A percentile compares a stretch with the other conserved stretches of the same genome.
phyloP scores from a whole-genome alignment of 2,113 vertebrate genomes.

The Heptranchias perlo region DNA sequence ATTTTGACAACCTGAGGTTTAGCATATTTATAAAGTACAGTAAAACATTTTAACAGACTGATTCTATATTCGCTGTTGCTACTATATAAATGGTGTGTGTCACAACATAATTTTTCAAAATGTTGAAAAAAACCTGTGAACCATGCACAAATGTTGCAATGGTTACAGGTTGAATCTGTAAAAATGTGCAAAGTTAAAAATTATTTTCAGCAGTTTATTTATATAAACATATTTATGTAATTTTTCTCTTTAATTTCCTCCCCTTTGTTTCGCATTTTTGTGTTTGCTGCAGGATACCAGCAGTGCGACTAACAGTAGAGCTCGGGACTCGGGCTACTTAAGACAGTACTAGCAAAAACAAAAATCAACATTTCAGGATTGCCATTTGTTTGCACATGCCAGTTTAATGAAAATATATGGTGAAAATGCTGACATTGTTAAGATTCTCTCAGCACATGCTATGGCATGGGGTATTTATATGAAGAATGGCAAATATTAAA shows the following conservation, averaged over 20 bases:
- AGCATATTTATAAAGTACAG: background rate
- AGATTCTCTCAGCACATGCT: background rate
- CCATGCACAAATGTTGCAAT: background rate
- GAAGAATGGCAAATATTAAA: background rate
- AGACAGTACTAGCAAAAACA: background rate
- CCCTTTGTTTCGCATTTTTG: background rate
- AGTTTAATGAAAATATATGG: background rate
- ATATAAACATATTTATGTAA: background rate
- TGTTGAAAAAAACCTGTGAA: background rate
- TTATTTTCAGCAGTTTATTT: background rate
- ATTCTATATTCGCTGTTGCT: background rate
- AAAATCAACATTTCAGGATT: background rate
- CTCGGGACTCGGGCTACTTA: background rate
- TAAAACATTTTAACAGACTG: background rate
- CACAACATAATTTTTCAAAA: background rate
- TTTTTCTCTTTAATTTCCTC: background rate
- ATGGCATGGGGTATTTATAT: background rate
- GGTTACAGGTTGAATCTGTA: background rate
- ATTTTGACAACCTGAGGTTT: background rate
- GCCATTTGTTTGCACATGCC: background rate
- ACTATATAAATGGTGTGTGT: background rate
- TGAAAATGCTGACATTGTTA: slow-evolving; percentile 1
- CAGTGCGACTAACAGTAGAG: background rate
- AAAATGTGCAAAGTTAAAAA: background rate
- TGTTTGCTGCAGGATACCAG: background rate